These are phyloP conservation scores for Sebastes cheni DNA, from an alignment of 2,797 vertebrate genomes.

Conservation along the genomic window DNA sequence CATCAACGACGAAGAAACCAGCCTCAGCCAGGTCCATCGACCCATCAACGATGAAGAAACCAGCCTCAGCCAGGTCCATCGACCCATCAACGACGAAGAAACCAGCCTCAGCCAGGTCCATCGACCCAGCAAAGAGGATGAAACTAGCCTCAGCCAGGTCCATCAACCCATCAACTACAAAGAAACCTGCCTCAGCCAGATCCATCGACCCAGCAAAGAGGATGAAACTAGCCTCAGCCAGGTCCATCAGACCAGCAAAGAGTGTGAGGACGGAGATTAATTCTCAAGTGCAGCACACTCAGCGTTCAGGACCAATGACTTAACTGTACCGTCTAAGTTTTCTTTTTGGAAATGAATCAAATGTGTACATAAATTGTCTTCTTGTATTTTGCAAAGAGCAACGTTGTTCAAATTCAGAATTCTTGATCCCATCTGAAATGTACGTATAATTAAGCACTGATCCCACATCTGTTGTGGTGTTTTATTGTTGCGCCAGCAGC, in stretches of 20 bases:
- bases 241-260: neutral
- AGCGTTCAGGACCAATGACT: neutral
- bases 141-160: too few relatives aligned
- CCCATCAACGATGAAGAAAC: rapidly evolving
- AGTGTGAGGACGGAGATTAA: slow-evolving; percentile 25
- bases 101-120: too few relatives aligned
- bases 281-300: neutral
- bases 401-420: neutral
- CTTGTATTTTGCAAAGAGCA: neutral
- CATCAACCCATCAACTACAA: too few relatives aligned
- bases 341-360: neutral
- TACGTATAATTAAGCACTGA: too few relatives aligned
- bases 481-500: neutral
- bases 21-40: too few relatives aligned
- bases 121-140: rapidly evolving
- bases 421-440: neutral
- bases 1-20: rapidly evolving
- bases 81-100: neutral
- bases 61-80: neutral
- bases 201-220: neutral
- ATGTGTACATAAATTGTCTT: neutral
- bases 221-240: too few relatives aligned
- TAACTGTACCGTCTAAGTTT: neutral
- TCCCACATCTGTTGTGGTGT: neutral
- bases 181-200: neutral